These are phyloP conservation scores for Syngnathoides biaculeatus DNA, from an alignment of 2,113 vertebrate genomes.

Conservation along the genomic window DNA sequence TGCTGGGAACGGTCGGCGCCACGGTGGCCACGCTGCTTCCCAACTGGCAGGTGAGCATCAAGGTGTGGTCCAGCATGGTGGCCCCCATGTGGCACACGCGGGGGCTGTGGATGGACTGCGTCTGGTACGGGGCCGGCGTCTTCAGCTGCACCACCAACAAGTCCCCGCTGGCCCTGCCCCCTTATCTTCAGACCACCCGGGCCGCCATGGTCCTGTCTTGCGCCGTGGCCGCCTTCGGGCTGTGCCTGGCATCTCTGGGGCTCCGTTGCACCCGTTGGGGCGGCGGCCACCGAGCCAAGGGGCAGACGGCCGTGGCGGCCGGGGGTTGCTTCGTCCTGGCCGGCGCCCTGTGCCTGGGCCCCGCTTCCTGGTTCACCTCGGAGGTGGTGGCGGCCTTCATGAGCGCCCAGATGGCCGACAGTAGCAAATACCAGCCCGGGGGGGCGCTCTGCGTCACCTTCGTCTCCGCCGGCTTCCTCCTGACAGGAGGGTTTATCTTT, in stretches of 20 bases:
- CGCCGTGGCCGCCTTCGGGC: constrained; percentile 77
- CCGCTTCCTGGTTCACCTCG: constrained; percentile 86
- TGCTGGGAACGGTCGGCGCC: constrained; percentile 79
- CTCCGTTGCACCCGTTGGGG: constrained; percentile 89
- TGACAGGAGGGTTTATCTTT: constrained; percentile 82
- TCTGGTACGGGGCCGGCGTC: constrained; percentile 89
- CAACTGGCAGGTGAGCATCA: constrained; percentile 86
- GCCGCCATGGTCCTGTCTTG: constrained; percentile 88
- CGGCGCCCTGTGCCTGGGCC: constrained; percentile 78
- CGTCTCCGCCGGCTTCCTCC: constrained; percentile 82
- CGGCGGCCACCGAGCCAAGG: constrained; percentile 79
- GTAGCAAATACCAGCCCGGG: constrained; percentile 84
- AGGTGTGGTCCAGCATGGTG: constrained; percentile 79
- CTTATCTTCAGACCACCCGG: constrained; percentile 80
- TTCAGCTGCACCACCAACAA: constrained; percentile 89
- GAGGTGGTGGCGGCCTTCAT: constrained; percentile 83
- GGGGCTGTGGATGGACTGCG: constrained; percentile 97
- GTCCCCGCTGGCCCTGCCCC: constrained; percentile 80
- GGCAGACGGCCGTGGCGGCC: constrained; percentile 78
- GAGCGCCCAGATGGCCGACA: constrained; percentile 80
- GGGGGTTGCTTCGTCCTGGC: constrained; percentile 83
- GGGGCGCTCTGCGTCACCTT: constrained; percentile 86
- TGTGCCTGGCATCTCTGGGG: constrained; percentile 81
- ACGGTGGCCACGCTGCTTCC: constrained; percentile 85
- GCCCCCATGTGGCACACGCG: constrained; percentile 84